phyloP scores from a whole-genome alignment of 2,888 invertebrate genomes.

The Cataglyphis cursor region DNA sequence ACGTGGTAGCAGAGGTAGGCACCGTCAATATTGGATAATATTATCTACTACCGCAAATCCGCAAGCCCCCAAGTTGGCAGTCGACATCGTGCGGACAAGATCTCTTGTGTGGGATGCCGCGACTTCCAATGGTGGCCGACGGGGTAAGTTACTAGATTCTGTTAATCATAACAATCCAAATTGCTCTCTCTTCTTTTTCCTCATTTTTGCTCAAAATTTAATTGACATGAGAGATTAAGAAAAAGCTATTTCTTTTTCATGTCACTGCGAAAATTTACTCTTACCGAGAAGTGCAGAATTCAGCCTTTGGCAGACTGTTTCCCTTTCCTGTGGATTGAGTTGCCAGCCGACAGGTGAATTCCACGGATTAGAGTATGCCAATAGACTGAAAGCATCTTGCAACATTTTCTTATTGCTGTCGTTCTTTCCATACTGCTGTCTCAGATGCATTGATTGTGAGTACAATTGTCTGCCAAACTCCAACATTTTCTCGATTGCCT shows the following conservation, averaged over 20 bases:
- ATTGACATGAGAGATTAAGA: background rate
- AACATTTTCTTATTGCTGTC: slow-evolving; percentile 96
- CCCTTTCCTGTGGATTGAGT: slow-evolving; percentile 97
- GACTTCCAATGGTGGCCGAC: slow-evolving; percentile 97
- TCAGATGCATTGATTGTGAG: slow-evolving; percentile 95
- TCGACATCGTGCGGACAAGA: slow-evolving; percentile 96
- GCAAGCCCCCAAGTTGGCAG: slow-evolving; percentile 96
- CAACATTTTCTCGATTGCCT: slow-evolving; percentile 96
- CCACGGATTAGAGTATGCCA: slow-evolving; percentile 99
- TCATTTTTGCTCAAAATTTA: background rate
- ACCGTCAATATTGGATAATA: slow-evolving; percentile 91
- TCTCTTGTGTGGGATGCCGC: slow-evolving; percentile 96
- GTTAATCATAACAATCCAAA: slow-evolving; percentile 65
- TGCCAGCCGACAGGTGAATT: slow-evolving; percentile 98
- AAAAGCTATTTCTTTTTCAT: background rate
- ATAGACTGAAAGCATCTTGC: slow-evolving; percentile 98
- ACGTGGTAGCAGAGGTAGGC: slow-evolving; percentile 85
- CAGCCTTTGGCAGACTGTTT: slow-evolving; percentile 97
- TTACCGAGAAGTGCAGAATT: slow-evolving; percentile 99
- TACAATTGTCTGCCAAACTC: slow-evolving; percentile 98
- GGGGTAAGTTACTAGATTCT: slow-evolving; percentile 97
- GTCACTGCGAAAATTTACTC: slow-evolving; percentile 63
- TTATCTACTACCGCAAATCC: slow-evolving; percentile 97
- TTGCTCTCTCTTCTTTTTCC: background rate
- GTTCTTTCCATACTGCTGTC: slow-evolving; percentile 93